Base-by-base conservation (phyloP, 2,797 vertebrate genomes). In the Platalea minor region DNA sequence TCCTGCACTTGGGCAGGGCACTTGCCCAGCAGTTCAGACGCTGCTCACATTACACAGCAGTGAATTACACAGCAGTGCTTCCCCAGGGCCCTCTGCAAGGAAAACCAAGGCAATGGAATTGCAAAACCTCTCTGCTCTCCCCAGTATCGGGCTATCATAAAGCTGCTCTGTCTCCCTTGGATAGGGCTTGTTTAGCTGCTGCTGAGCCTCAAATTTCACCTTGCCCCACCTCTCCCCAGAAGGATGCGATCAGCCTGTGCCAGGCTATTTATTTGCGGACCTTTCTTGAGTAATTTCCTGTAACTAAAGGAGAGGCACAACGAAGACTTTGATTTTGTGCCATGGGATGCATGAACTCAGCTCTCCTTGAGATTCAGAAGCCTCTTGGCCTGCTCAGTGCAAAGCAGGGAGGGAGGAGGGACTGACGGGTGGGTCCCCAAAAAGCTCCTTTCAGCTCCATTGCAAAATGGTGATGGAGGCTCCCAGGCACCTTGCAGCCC, bases 241-340 rank as follows among this genome's bases (percentile, higher is more conserved):
- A 94, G 60, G 65, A 46, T 19, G 29, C 0, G 2, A 56, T 56
- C 60, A 75, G 43, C 41, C 21, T 0, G 0, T 20, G 28, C 41
- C 90, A 89, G 81, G 48, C 28, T 85, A 70, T 80, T 93, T 69
- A 53, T 67, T 56, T 23, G 24, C 12, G 2, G 24, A 53, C 31
- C 17, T 2, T 86, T 90, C 60, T 85, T 53, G 61, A 56, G 50
- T 69, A 31, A 81, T 87, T 92, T 92, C 64, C 89, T 81, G 65
- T 76, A 84, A 72, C 37, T 25, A 3, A 75, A 91, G 68, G 35
- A 90, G 64, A 67, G 16, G 29, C 76, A 84, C 64, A 74, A 77
- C 1, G 4, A 39, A 93, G 48, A 77, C 64, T 74, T 68, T 67
- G 56, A 78, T 81, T 91, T 50, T 56, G 37, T 84, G 60, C 68